Base-by-base conservation (phyloP, 2,113 vertebrate species). In the Odontophorus gujanensis region DNA sequence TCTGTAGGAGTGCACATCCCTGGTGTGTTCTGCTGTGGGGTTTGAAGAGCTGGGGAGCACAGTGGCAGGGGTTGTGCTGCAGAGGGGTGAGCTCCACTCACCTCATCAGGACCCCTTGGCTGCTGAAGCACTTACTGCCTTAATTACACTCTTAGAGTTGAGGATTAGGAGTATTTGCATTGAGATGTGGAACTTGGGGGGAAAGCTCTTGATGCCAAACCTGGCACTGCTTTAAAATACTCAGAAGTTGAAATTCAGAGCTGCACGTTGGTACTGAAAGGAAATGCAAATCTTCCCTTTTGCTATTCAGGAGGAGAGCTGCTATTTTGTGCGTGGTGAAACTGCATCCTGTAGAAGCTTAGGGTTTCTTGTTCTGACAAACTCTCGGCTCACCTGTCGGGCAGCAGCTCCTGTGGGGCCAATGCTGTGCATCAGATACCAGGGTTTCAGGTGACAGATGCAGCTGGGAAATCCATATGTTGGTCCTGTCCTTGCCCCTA, bases 231-330 rank as follows among this genome's bases (percentile, higher is more conserved):
- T 22, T 75, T 58, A 10, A 82, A n/a, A 1, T 6, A 57, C 36
- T 13, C 71, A 80, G 36, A 62, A 95, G 89, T 19, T 84, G 74
- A 82, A 77, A 92, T 87, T 67, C 73, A 36, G 88, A 92, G 85
- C 82, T 85, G 63, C 5, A 9, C 92, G 72, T 78, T 38, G 42
- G 32, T 3, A 6, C 57, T 81, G 65, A 65, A 90, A 93, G 90
- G 53, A 93, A 94, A 93, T 96, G 85, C 90, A 96, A 86, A 90
- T 94, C 58, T 86, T 75, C 43, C 58, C 42, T 83, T 86, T 30
- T 30, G 65, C 82, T 78, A 16, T 51, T 53, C 65, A 17, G 53
- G 71, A 26, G 36, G 11, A 65, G 63, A 87, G 84, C 89, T 93
- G 77, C 81, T 93, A 19, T 9, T n/a, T 43, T 59, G 83, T 92